Base-by-base conservation (phyloP, 2,113 vertebrate genomes). In the Coryphaenoides rupestris region DNA sequence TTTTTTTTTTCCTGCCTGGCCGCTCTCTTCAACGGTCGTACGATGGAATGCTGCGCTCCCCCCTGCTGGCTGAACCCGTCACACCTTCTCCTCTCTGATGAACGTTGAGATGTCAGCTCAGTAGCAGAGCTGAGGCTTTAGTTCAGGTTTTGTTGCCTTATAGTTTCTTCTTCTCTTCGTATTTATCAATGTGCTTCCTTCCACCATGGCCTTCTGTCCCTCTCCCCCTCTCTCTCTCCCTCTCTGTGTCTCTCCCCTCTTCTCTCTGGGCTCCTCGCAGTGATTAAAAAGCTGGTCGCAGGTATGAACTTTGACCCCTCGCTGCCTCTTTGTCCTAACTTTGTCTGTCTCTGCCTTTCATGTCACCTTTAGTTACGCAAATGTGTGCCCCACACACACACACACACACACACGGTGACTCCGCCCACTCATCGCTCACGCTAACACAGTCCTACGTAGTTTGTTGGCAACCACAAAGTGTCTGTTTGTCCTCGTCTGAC, bases 231-330 rank as follows among this genome's bases (percentile, higher is more conserved):
- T 58, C 72, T 76, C 50, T 75, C 64, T 73, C 55, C 78, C 65
- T 78, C 56, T 81, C 67, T 84, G 71, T 85, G 74, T 82, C 66
- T 77, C 71, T 72, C 53, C 74, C 66, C 72, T 53, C 78, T 65
- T 78, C 56, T 81, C 69, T 84, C 74, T 85, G 76, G 84, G 65
- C 75, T 72, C 81, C 58, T 79, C 65, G 73, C 85, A 86, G 88
- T 89, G 87, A 89, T 89, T 75, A 89, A 89, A 89, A 88, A 87
- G 84, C 83, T 88, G 82, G 87, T 89, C 63, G 86, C 84, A 89
- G 86, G 88, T 88, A 85, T 65, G 80, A 82, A 80, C 58, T 65
- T 63, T 55, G 62, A 70, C 72, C 65, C 80, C 53, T 62, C 62
- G 47, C 54, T 65, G 46, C 68, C 40, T 0, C 15, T 63, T 61